Percentiles rank a stretch among this genome's conserved stretches.
These are phyloP conservation scores for Netelia virgata DNA, from an alignment of 2,888 invertebrate genomes.

Conservation along the genomic window DNA sequence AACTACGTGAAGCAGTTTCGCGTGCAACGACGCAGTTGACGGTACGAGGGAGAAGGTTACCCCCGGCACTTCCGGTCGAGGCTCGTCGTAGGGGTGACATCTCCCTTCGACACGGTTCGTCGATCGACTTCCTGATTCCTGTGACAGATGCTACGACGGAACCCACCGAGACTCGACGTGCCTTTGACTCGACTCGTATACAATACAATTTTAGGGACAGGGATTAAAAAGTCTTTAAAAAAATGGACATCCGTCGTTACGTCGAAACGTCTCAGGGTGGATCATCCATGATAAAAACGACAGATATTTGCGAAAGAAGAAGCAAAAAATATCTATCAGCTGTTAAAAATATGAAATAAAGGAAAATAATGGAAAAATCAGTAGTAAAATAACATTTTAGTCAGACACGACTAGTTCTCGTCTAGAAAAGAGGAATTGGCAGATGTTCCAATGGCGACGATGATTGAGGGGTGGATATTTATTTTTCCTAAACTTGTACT, in stretches of 20 bases:
- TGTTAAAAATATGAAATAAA: background rate
- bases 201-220: background rate
- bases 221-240: no score
- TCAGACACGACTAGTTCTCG: background rate
- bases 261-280: no score
- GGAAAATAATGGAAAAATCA: background rate
- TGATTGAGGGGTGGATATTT: background rate
- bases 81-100: conserved; percentile 64
- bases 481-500: background rate
- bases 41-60: conserved; percentile 40
- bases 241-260: no score
- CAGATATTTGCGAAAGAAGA: background rate
- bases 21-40: conserved; percentile 51
- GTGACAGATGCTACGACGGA: conserved; percentile 70
- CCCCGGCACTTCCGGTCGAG: conserved; percentile 64
- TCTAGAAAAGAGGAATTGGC: background rate
- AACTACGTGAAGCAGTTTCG: conserved; percentile 42
- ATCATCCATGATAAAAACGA: background rate
- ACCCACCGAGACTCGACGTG: conserved; percentile 36
- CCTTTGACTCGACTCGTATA: background rate
- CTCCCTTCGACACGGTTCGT: conserved; percentile 70
- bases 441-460: background rate
- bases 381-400: background rate
- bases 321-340: background rate
- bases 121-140: conserved; percentile 73